Conservation (phyloP, 2,797 vertebrate genomes). For the Smutsia temminckii region DNA sequence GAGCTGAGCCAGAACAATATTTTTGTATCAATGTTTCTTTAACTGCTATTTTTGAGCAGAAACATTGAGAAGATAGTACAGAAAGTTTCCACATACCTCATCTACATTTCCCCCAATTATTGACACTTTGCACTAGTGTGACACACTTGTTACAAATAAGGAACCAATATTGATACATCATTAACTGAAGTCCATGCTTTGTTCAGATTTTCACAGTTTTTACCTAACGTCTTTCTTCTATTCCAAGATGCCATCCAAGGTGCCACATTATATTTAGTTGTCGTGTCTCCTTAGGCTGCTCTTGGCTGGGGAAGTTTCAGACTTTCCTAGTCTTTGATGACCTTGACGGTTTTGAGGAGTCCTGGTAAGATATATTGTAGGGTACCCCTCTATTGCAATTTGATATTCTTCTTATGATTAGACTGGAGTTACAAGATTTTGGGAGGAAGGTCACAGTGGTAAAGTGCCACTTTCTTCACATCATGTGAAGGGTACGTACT, state of each 20-base stretch:
- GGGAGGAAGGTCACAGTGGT: not conserved
- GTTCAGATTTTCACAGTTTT: not conserved
- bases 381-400: not conserved
- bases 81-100: not conserved
- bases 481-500: not conserved
- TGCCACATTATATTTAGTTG: not conserved
- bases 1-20: not conserved
- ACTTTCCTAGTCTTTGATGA: not conserved
- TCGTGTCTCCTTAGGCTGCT: not conserved
- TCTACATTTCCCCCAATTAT: not conserved
- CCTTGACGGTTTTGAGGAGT: not conserved
- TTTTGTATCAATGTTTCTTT: not conserved
- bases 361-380: not conserved
- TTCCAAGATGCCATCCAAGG: not conserved
- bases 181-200: not conserved
- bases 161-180: not conserved
- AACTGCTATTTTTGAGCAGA: not conserved
- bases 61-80: not conserved
- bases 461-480: not conserved
- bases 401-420: not conserved
- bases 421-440: not conserved
- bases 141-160: not conserved
- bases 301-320: not conserved
- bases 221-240: not conserved
- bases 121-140: not conserved